These are phyloP conservation scores for Corythoichthys haematopterus DNA, from an alignment of 2,113 vertebrate genomes.

Conservation along the genomic window DNA sequence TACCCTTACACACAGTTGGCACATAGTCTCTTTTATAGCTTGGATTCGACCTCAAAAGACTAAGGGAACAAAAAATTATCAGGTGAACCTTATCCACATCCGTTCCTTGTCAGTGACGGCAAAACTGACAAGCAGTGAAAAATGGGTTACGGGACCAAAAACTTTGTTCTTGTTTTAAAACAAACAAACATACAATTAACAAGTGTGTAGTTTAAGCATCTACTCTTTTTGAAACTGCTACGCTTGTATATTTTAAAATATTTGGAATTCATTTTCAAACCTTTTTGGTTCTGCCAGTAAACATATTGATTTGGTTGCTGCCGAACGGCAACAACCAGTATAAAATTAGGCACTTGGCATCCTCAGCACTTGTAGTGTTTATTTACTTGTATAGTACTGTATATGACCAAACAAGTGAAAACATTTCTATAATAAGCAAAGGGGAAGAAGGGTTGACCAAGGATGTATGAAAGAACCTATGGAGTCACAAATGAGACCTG, in stretches of 20 bases:
- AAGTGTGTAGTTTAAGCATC: background rate
- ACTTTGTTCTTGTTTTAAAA: too few relatives aligned
- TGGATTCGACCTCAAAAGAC: too few relatives aligned
- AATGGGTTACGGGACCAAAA: background rate
- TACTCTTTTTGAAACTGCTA: background rate
- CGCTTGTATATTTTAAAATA: background rate
- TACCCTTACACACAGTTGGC: background rate
- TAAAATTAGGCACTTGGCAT: conserved; percentile 6
- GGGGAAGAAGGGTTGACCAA: background rate
- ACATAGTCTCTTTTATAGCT: background rate
- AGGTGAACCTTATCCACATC: too few relatives aligned
- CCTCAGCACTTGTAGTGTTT: background rate
- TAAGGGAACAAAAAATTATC: too few relatives aligned
- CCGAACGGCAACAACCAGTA: conserved; percentile 8
- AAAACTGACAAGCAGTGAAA: background rate
- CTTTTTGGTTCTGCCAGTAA: background rate
- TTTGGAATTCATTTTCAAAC: background rate
- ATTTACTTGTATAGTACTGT: background rate
- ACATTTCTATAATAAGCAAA: conserved; percentile 20
- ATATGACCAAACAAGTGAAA: background rate
- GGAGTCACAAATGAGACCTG: background rate
- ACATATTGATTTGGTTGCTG: background rate
- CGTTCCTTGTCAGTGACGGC: too few relatives aligned
- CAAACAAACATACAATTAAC: too few relatives aligned
- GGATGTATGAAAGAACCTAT: conserved; percentile 3